Evolutionary conservation across 2,113 vertebrate species (phyloP).

Genomic region (Eira barbara): DNA sequence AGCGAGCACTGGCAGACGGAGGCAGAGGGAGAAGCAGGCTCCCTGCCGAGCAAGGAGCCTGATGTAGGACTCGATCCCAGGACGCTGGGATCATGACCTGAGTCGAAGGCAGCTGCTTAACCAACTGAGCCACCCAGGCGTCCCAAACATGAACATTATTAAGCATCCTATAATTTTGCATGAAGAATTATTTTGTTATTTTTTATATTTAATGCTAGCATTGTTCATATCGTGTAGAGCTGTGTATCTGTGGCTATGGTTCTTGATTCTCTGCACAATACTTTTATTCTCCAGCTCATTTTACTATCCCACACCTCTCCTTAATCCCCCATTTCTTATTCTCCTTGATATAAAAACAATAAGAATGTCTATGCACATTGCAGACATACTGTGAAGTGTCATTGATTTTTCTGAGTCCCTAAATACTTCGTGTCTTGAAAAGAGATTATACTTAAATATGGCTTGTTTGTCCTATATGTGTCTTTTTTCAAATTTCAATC

Average conservation of each 20-base stretch:
- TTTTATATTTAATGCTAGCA: not conserved
- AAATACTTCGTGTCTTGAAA: not conserved
- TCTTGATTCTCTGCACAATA: not conserved
- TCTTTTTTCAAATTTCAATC: constrained; percentile 1
- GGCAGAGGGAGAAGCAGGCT: too few relatives aligned
- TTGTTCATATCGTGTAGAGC: not conserved
- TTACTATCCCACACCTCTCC: not conserved
- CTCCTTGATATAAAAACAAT: not conserved
- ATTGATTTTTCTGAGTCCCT: not conserved
- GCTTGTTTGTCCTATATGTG: not conserved
- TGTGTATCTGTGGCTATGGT: not conserved
- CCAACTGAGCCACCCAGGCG: too few relatives aligned
- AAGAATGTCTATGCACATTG: not conserved
- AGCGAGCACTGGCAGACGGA: too few relatives aligned
- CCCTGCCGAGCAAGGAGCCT: too few relatives aligned
- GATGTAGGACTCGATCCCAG: too few relatives aligned
- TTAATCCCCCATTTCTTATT: not conserved
- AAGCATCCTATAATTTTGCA: not conserved
- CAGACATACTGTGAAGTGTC: not conserved
- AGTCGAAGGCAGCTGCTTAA: too few relatives aligned
- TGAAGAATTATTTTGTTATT: not conserved
- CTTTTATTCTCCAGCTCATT: not conserved
- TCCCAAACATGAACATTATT: not conserved
- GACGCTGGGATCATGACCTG: too few relatives aligned
- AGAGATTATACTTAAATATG: not conserved